Evolutionary conservation across 2,888 invertebrate genomes (phyloP).

Genomic region (Tryphoninae sp.): DNA sequence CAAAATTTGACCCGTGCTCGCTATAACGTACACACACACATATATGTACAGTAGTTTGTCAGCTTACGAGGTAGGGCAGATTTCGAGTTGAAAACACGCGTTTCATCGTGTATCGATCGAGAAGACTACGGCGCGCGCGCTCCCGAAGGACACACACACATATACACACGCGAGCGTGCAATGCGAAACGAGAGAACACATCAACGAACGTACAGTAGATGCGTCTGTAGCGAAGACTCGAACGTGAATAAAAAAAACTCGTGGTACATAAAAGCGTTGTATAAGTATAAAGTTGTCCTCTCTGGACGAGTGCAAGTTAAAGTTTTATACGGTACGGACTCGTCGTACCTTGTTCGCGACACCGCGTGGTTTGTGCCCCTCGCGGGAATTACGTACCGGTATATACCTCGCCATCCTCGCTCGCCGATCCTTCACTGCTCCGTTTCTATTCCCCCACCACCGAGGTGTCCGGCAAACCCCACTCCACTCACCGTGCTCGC

Average conservation of each 20-base stretch:
- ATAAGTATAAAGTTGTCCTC: neutral
- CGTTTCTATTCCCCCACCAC: constrained; percentile 42
- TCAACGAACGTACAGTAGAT: constrained; percentile 28
- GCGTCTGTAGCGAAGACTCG: constrained; percentile 59
- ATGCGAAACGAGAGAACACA: neutral
- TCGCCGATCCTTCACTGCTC: constrained; percentile 55
- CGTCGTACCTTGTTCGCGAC: constrained; percentile 48
- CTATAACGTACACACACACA: neutral
- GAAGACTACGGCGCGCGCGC: constrained; percentile 12
- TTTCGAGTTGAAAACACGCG: constrained; percentile 14
- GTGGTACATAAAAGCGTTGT: neutral
- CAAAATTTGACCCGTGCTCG: neutral
- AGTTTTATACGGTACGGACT: constrained; percentile 1
- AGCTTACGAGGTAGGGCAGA: neutral
- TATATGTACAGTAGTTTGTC: neutral
- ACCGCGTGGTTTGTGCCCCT: constrained; percentile 67
- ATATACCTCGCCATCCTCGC: constrained; percentile 66
- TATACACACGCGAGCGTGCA: too few relatives aligned
- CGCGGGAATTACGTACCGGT: constrained; percentile 65
- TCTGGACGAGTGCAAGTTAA: neutral
- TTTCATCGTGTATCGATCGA: constrained; percentile 28
- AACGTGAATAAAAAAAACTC: constrained; percentile 50
- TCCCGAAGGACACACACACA: neutral
- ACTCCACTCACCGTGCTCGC: constrained; percentile 37
- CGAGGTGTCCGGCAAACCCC: neutral